phyloP scores from a whole-genome alignment of 2,888 invertebrate genomes.

The Drosophila fungiperda region DNA sequence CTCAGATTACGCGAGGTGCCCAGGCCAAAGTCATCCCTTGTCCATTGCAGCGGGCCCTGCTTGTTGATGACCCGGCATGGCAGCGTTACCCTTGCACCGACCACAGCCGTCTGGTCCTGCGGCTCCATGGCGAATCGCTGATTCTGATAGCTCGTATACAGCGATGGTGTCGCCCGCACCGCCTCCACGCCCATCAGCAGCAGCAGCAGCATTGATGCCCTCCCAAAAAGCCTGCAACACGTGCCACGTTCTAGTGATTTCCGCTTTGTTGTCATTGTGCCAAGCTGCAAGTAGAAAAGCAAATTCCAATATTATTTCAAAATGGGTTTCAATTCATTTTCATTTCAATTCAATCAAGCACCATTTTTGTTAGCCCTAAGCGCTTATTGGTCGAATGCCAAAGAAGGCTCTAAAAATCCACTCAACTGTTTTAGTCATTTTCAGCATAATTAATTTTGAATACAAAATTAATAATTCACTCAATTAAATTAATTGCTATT shows the following conservation, averaged over 20 bases:
- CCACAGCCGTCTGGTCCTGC: slow-evolving; percentile 94
- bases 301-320: not conserved
- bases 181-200: slow-evolving; percentile 9
- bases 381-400: not conserved
- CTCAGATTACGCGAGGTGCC: slow-evolving; percentile 95
- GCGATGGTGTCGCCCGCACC: slow-evolving; percentile 53
- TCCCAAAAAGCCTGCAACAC: not conserved
- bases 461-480: not conserved
- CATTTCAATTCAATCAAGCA: not conserved
- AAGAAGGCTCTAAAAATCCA: not conserved
- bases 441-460: not conserved
- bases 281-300: slow-evolving; percentile 9
- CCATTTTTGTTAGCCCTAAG: not conserved
- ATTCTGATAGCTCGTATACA: slow-evolving; percentile 83
- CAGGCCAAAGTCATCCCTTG: slow-evolving; percentile 97
- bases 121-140: slow-evolving; percentile 97
- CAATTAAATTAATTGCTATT: not conserved
- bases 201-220: not conserved
- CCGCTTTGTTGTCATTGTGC: slow-evolving; percentile 44
- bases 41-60: slow-evolving; percentile 97
- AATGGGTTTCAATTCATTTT: not conserved
- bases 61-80: slow-evolving; percentile 96
- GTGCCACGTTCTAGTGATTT: slow-evolving; percentile 14
- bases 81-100: slow-evolving; percentile 94
- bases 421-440: not conserved